Percentiles rank a stretch among this genome's conserved stretches.
These are phyloP conservation scores for Platyrinchus mystaceus DNA, from an alignment of 2,797 vertebrate species.

Conservation along the genomic window DNA sequence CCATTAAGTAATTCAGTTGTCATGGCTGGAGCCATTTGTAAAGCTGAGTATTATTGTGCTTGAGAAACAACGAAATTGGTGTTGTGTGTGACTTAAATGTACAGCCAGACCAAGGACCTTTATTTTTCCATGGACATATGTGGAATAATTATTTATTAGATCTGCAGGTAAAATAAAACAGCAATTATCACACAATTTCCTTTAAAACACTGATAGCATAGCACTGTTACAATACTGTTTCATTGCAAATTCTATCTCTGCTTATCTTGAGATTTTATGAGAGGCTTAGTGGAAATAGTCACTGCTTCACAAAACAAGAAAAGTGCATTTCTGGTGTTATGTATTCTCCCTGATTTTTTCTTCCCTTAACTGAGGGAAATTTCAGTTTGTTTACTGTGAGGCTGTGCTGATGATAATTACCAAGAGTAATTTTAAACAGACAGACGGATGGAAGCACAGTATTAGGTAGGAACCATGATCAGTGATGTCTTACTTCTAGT, in stretches of 20 bases:
- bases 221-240: neutral
- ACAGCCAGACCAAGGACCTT: neutral
- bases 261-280: neutral
- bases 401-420: neutral
- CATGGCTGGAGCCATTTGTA: neutral
- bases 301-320: neutral
- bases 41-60: neutral
- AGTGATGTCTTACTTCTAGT: neutral
- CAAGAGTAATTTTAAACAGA: neutral
- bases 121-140: neutral
- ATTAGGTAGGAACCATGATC: neutral
- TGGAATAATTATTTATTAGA: neutral
- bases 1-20: neutral
- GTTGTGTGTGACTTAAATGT: neutral
- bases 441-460: neutral
- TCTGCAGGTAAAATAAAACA: neutral
- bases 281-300: neutral
- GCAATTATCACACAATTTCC: neutral
- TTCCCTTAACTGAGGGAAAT: neutral
- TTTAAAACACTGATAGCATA: neutral
- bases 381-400: neutral
- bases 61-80: neutral
- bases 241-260: neutral
- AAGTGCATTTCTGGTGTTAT: neutral
- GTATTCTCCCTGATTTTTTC: neutral